Percentiles rank a stretch among this genome's conserved stretches.
phyloP scores from a whole-genome alignment of 2,113 vertebrate genomes.

The Oophaga pumilio region DNA sequence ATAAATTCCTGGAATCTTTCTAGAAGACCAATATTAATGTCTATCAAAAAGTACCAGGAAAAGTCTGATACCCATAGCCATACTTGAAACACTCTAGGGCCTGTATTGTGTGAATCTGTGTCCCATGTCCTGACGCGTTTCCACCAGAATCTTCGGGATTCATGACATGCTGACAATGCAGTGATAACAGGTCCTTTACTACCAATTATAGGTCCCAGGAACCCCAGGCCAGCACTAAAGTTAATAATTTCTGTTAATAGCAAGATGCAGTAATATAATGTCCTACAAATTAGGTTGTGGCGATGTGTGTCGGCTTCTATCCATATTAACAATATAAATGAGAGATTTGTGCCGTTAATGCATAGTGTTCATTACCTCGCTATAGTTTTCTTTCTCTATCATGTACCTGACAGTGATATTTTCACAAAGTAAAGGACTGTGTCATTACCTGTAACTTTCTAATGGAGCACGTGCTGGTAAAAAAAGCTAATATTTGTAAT shows the following conservation, averaged over 20 bases:
- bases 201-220: not conserved
- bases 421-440: conserved; percentile 46
- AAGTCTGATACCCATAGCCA: too few relatives aligned
- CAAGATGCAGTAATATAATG: conserved; percentile 22
- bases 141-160: too few relatives aligned
- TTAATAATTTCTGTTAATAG: conserved; percentile 2
- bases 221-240: not conserved
- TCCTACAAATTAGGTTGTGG: conserved; percentile 36
- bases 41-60: too few relatives aligned
- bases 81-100: too few relatives aligned
- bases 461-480: conserved; percentile 41
- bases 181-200: not conserved
- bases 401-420: conserved; percentile 47
- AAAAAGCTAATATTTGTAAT: conserved; percentile 57
- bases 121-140: too few relatives aligned
- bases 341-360: conserved; percentile 49
- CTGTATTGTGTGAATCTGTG: too few relatives aligned
- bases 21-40: too few relatives aligned
- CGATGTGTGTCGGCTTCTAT: conserved; percentile 27
- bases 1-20: too few relatives aligned
- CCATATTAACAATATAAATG: conserved; percentile 58
- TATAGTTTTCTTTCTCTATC: conserved; percentile 43
- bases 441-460: conserved; percentile 53
- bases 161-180: too few relatives aligned
- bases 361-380: conserved; percentile 51